Conservation (phyloP, 1,140 invertebrate species). For the Hermetia illucens region DNA sequence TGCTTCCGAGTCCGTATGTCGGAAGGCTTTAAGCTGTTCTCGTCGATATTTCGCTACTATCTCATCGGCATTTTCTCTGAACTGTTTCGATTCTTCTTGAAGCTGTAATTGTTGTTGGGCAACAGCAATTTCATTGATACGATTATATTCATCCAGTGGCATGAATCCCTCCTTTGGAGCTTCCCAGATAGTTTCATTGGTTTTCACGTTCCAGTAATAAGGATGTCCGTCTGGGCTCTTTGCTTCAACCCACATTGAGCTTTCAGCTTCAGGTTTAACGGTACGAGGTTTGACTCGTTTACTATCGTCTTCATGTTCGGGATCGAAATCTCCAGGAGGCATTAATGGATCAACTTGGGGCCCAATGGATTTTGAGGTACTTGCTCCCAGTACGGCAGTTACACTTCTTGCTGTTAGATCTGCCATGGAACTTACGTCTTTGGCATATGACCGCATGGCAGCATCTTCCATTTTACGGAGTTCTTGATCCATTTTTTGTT, state of each 20-base stretch:
- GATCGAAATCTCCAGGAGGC: constrained; percentile 14
- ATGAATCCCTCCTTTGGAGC: constrained; percentile 48
- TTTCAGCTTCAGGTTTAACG: constrained; percentile 22
- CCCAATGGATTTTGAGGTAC: neutral
- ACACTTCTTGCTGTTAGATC: constrained; percentile 52
- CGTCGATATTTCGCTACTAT: constrained; percentile 31
- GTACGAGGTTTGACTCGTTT: constrained; percentile 20
- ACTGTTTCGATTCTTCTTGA: constrained; percentile 18
- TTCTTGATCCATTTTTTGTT: constrained; percentile 61
- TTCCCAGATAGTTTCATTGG: constrained; percentile 50
- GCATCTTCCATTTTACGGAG: constrained; percentile 82
- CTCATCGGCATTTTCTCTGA: constrained; percentile 23
- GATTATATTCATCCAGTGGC: constrained; percentile 44
- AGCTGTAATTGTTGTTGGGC: constrained; percentile 35
- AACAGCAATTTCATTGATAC: constrained; percentile 34
- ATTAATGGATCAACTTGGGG: constrained; percentile 25
- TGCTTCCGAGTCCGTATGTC: constrained; percentile 13
- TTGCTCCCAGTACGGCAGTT: constrained; percentile 13
- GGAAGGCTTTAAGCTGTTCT: constrained; percentile 19
- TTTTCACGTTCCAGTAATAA: constrained; percentile 69
- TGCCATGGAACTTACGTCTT: constrained; percentile 41
- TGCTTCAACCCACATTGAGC: constrained; percentile 51
- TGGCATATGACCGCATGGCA: constrained; percentile 67
- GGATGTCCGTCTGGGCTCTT: constrained; percentile 49
- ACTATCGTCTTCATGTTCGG: neutral